Evolutionary conservation across 1,140 invertebrate genomes (phyloP).

Genomic region (Apocrypta bakeri): DNA sequence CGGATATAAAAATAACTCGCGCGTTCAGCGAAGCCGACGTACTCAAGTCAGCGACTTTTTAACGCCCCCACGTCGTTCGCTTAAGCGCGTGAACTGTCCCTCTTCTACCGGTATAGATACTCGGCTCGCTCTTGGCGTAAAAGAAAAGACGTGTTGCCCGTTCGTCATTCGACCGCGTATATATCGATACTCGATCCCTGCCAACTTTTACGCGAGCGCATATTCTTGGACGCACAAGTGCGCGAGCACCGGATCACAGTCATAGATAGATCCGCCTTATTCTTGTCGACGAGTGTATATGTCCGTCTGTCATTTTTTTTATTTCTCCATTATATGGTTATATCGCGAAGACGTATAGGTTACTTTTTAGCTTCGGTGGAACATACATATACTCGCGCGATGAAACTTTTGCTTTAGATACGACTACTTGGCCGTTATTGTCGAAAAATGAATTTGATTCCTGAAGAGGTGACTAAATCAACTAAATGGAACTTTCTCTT

Average conservation of each 20-base stretch:
- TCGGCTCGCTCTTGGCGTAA: neutral
- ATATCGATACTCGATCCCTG: neutral
- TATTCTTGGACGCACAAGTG: neutral
- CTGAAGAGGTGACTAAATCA: no score
- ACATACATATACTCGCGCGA: no score
- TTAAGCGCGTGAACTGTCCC: neutral
- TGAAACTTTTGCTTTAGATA: no score
- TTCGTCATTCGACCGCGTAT: neutral
- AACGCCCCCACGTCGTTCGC: constrained; percentile 1
- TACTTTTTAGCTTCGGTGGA: constrained; percentile 1
- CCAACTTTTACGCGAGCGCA: neutral
- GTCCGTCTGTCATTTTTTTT: neutral
- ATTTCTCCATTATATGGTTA: neutral
- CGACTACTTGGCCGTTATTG: no score
- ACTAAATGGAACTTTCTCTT: constrained; percentile 1
- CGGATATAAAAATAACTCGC: neutral
- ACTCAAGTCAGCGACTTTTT: constrained; percentile 21
- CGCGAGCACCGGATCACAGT: neutral
- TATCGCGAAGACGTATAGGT: neutral
- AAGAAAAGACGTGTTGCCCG: constrained; percentile 28
- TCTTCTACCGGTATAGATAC: neutral
- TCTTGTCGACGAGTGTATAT: neutral
- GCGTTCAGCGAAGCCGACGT: neutral
- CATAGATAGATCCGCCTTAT: constrained; percentile 15
- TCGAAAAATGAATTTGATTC: no score